Evolutionary conservation across 2,797 vertebrate genomes (phyloP).

Genomic region (Mus spretus): DNA sequence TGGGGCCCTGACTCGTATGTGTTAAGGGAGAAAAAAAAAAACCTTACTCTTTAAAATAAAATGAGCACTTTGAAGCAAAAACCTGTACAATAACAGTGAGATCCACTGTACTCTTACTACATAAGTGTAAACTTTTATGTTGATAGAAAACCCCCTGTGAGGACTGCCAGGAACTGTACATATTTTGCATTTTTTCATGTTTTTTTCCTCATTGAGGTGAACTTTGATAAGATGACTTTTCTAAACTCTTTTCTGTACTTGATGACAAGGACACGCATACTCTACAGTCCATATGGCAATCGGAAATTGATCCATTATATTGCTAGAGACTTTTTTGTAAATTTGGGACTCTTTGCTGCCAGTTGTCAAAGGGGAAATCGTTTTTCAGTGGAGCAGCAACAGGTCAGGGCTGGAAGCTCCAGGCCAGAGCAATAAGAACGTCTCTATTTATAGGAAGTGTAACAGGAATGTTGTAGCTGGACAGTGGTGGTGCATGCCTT

Average conservation of each 20-base stretch:
- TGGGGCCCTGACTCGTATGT: constrained; percentile 75
- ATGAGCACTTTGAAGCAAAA: constrained; percentile 89
- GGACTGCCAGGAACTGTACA: constrained; percentile 87
- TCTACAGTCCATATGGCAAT: constrained; percentile 84
- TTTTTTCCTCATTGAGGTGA: constrained; percentile 88
- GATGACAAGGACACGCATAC: constrained; percentile 85
- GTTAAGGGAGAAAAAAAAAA: constrained; percentile 66
- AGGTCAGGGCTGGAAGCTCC: constrained; percentile 82
- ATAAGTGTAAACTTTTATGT: constrained; percentile 87
- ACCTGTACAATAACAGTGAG: constrained; percentile 87
- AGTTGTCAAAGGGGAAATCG: constrained; percentile 82
- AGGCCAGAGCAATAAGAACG: constrained; percentile 86
- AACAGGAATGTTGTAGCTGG: constrained; percentile 82
- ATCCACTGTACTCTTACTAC: constrained; percentile 87
- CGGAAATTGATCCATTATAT: constrained; percentile 84
- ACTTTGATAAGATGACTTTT: constrained; percentile 90
- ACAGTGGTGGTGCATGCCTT: neutral
- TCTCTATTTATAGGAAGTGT: constrained; percentile 63
- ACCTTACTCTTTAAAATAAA: constrained; percentile 87
- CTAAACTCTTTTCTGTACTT: constrained; percentile 89
- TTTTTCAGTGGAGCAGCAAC: constrained; percentile 85
- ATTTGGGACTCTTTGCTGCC: constrained; percentile 86
- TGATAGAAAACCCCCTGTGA: constrained; percentile 86
- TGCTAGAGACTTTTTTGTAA: constrained; percentile 88
- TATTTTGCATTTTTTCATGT: constrained; percentile 90